phyloP scores from a whole-genome alignment of 2,797 vertebrate species.

The Atherinosoma microstoma region DNA sequence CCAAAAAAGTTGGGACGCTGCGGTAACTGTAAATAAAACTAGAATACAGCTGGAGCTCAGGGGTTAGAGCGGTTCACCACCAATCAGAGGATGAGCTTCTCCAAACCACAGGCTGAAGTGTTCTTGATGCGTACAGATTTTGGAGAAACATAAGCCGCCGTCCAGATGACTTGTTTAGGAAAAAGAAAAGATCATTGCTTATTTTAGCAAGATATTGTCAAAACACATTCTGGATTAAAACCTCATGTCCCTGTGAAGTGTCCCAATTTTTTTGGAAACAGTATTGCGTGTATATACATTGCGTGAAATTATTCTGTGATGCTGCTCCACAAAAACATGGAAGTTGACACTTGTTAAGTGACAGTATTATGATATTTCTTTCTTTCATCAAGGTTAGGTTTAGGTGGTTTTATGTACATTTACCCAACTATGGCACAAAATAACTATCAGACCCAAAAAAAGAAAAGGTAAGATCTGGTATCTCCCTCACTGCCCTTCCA shows the following conservation, averaged over 20 bases:
- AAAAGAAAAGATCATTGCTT: neutral
- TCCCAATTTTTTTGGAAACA: neutral
- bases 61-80: neutral
- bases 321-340: neutral
- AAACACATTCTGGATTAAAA: neutral
- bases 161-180: neutral
- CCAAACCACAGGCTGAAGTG: neutral
- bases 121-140: neutral
- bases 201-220: neutral
- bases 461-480: neutral
- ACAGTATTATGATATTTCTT: neutral
- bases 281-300: neutral
- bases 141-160: neutral
- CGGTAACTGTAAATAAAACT: neutral
- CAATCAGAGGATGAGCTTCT: neutral
- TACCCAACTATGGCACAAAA: neutral
- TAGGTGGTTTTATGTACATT: neutral
- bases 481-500: neutral
- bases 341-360: neutral
- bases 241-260: neutral
- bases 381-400: neutral
- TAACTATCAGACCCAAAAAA: neutral
- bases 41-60: neutral
- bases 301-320: neutral
- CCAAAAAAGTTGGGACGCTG: neutral